Percentiles rank a stretch among this genome's conserved stretches.
These are phyloP conservation scores for Brachirus orientalis DNA, from an alignment of 2,113 vertebrate genomes.

Conservation along the genomic window DNA sequence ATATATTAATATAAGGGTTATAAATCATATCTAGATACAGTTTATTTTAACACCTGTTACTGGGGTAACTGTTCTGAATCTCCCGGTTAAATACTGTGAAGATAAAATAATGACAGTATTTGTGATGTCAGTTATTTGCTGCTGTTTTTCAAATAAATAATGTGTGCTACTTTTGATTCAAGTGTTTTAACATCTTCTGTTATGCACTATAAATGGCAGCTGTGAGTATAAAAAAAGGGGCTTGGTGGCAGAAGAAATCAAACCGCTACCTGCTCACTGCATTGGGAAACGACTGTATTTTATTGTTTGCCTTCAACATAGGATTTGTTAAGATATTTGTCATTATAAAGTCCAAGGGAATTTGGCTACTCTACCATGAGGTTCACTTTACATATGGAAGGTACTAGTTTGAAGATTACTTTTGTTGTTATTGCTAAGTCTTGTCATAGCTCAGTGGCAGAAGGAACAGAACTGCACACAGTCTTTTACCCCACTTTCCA, in stretches of 20 bases:
- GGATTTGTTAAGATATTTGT: background rate
- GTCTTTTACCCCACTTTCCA: background rate
- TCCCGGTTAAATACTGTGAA: too few relatives aligned
- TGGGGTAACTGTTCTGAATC: too few relatives aligned
- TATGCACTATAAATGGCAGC: background rate
- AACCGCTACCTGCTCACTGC: constrained; percentile 1
- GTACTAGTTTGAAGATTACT: too few relatives aligned
- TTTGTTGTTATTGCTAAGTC: background rate
- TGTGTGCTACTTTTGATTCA: background rate
- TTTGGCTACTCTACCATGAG: background rate
- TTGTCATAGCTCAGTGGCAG: constrained; percentile 3
- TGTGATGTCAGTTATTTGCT: too few relatives aligned
- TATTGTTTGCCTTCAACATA: background rate
- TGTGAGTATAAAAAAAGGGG: background rate
- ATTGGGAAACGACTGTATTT: constrained; percentile 10
- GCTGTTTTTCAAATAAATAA: background rate
- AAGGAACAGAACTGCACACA: background rate
- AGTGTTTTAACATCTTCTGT: background rate
- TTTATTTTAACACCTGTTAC: too few relatives aligned
- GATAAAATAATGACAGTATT: too few relatives aligned
- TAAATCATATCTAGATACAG: too few relatives aligned
- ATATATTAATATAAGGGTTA: too few relatives aligned
- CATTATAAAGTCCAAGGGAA: background rate
- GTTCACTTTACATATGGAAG: background rate
- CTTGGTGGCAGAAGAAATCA: background rate